phyloP scores from a whole-genome alignment of 2,797 vertebrate species.

The Anolis apletophallus region DNA sequence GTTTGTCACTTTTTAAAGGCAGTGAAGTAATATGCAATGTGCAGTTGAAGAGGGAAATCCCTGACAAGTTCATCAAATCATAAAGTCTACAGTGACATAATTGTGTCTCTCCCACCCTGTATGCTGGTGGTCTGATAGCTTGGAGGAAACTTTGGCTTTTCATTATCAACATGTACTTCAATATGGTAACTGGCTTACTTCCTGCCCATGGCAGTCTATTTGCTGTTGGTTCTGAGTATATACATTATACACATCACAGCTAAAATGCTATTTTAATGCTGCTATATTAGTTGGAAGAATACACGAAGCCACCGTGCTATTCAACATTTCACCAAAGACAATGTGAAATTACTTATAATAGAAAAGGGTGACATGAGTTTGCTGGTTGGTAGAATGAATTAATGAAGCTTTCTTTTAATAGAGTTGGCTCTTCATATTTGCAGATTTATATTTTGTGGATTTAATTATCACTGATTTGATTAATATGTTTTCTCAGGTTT shows the following conservation, averaged over 20 bases:
- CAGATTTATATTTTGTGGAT: too few species aligned
- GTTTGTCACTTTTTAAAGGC: not conserved
- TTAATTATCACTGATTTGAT: too few species aligned
- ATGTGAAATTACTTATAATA: not conserved
- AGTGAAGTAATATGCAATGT: not conserved
- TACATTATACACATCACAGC: not conserved
- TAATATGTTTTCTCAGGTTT: too few species aligned
- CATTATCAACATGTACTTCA: not conserved
- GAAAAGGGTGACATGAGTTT: not conserved
- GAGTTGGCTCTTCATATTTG: too few species aligned
- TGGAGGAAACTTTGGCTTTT: not conserved
- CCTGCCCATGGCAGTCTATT: not conserved
- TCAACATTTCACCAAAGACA: not conserved
- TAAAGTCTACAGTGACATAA: not conserved
- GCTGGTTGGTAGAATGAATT: not conserved
- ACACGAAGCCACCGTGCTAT: not conserved
- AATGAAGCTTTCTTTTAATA: too few species aligned
- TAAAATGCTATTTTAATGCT: not conserved
- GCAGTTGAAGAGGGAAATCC: not conserved
- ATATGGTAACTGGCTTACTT: not conserved
- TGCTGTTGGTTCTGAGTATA: not conserved
- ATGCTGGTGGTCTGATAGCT: not conserved
- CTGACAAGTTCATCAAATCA: not conserved
- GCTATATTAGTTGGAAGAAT: slow-evolving; percentile 15
- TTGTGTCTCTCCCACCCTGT: not conserved